Base-by-base conservation (phyloP, 2,113 vertebrate species). In the Ptilorrhoa leucosticta region DNA sequence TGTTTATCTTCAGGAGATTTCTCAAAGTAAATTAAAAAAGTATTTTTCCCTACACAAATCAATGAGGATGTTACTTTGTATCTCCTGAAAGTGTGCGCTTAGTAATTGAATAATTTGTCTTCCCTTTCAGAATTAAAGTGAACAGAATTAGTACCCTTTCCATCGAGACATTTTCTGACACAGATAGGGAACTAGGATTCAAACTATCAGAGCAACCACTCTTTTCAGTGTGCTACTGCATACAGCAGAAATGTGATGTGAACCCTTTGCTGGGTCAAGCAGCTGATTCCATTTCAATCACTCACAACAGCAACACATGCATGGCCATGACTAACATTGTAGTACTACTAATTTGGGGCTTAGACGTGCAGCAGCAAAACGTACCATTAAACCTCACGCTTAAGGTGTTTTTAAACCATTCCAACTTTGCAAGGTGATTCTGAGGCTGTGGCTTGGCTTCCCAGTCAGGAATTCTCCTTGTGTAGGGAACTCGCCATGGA, bases 71-170 rank as follows among this genome's bases (percentile, higher is more conserved):
- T 96, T 97, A 93, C 83, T 97, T 87, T 81, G 72, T 93, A 96
- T 90, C 90, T 97, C 95, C 96, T 94, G 40, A 48, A 97, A 97
- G 93, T 65, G 51, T 89, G 84, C 81, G 91, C 89, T 93, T 92
- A 94, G 95, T 97, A 97, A 97, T 96, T 97, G 96, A 92, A 91
- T 96, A 97, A 98, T 98, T 97, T 94, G 86, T 98, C 98, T 98
- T 97, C 85, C 69, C 77, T 96, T 97, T 94, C 89, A 96, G 91
- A 97, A 83, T 91, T 90, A 95, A 69, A 95, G 80, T 65, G 57
- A 90, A 96, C 20, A 84, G 90, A 97, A 97, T 96, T 95, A 97
- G 94, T 63, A 96, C 9, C 40, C 72, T 84, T 96, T 91, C 85
- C 92, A 97, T 45, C 2, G 21, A 92, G 85, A 94, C 93, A 45